These are phyloP conservation scores for Premnoplex brunnescens DNA, from an alignment of 2,797 vertebrate genomes.

Conservation along the genomic window DNA sequence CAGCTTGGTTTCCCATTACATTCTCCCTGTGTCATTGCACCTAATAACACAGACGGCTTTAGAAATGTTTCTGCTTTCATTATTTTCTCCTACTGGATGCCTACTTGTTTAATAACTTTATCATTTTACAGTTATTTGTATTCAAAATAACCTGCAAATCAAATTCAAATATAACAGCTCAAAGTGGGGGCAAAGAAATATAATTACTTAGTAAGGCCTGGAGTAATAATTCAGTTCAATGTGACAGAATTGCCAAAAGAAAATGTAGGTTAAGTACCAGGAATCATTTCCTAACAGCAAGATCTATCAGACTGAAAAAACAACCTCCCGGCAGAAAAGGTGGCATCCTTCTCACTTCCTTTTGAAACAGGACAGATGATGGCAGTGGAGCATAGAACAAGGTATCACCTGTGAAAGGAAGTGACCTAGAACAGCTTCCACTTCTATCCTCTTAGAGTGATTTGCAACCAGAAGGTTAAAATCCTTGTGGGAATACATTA, in stretches of 20 bases:
- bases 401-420: neutral
- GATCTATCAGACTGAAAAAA: neutral
- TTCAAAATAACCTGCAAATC: constrained; percentile 45
- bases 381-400: neutral
- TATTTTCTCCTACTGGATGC: constrained; percentile 44
- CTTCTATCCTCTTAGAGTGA: neutral
- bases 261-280: constrained; percentile 37
- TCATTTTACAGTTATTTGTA: constrained; percentile 49
- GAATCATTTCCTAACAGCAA: neutral
- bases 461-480: neutral
- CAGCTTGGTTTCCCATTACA: constrained; percentile 54
- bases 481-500: neutral
- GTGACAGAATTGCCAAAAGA: neutral
- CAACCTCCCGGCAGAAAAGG: neutral
- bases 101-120: constrained; percentile 52
- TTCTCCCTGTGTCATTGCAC: constrained; percentile 54
- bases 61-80: constrained; percentile 54
- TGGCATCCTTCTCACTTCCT: neutral
- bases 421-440: neutral
- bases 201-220: constrained; percentile 20
- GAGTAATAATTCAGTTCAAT: constrained; percentile 10
- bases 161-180: constrained; percentile 25
- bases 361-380: neutral
- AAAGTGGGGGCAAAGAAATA: constrained; percentile 5
- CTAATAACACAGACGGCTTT: constrained; percentile 45